Conservation (phyloP, 2,797 vertebrate genomes). For the Parambassis ranga region DNA sequence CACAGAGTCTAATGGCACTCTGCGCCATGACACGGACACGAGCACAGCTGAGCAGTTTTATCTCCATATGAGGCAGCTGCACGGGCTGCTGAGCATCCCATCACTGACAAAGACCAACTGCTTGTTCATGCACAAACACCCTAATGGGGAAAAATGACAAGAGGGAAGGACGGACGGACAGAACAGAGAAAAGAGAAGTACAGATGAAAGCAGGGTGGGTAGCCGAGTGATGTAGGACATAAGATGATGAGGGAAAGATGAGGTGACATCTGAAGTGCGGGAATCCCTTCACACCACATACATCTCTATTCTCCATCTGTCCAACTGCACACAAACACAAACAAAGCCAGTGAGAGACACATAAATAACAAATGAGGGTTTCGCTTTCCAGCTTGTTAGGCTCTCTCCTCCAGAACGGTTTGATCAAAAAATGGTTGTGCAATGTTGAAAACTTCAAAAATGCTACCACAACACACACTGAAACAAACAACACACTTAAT, state of each 20-base stretch:
- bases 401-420: not conserved
- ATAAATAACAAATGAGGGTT: not conserved
- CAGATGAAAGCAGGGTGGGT: constrained; percentile 16
- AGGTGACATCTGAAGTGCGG: constrained; percentile 40
- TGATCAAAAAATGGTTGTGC: not conserved
- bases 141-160: constrained; percentile 47
- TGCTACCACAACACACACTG: not conserved
- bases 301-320: constrained; percentile 32
- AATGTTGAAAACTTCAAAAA: not conserved
- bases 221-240: constrained; percentile 5
- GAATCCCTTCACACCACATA: constrained; percentile 24
- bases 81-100: constrained; percentile 6
- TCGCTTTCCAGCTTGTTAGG: not conserved
- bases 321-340: not conserved
- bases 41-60: constrained; percentile 3
- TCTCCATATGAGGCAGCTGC: constrained; percentile 12
- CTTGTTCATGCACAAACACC: constrained; percentile 23
- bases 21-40: not conserved
- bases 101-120: constrained; percentile 42
- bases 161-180: constrained; percentile 6
- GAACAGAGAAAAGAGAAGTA: not conserved
- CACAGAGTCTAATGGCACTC: not conserved
- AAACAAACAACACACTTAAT: not conserved
- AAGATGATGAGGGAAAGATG: constrained; percentile 32
- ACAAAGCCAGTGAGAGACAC: not conserved